These are phyloP conservation scores for Chrysolina haemoptera DNA, from an alignment of 2,888 invertebrate species.

Conservation along the genomic window DNA sequence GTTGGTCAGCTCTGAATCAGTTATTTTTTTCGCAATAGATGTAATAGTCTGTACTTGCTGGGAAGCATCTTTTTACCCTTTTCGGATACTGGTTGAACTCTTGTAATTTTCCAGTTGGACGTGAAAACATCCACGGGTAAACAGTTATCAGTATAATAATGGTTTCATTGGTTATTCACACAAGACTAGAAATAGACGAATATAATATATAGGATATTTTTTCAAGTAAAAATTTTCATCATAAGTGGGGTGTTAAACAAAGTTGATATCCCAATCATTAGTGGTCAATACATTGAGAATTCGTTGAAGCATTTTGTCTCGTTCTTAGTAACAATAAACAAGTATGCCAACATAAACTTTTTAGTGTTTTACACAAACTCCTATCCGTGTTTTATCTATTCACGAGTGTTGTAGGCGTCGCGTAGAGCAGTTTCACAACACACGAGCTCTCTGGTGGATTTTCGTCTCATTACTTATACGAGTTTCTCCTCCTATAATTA, in stretches of 20 bases:
- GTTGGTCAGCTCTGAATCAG: no score
- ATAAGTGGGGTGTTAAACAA: neutral
- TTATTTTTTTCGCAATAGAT: no score
- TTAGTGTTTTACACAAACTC: conserved; percentile 1
- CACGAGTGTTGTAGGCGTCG: conserved; percentile 8
- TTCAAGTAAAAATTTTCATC: neutral
- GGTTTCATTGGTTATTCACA: no score
- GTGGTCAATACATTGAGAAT: neutral
- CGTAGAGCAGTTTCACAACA: conserved; percentile 2
- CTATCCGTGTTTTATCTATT: conserved; percentile 16
- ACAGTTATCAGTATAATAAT: no score
- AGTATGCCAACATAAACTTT: conserved; percentile 1
- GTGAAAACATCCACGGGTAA: no score
- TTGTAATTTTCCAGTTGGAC: no score
- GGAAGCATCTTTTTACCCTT: no score
- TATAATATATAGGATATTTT: no score
- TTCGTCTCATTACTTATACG: conserved; percentile 15
- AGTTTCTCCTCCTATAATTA: conserved; percentile 20
- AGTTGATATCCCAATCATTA: neutral
- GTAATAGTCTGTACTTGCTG: no score
- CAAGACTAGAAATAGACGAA: no score
- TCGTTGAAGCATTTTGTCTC: neutral
- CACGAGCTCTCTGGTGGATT: conserved; percentile 17
- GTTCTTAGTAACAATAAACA: conserved; percentile 7
- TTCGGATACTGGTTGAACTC: no score